Evolutionary conservation across 2,888 invertebrate genomes (phyloP).

Genomic region (Helleia helle): DNA sequence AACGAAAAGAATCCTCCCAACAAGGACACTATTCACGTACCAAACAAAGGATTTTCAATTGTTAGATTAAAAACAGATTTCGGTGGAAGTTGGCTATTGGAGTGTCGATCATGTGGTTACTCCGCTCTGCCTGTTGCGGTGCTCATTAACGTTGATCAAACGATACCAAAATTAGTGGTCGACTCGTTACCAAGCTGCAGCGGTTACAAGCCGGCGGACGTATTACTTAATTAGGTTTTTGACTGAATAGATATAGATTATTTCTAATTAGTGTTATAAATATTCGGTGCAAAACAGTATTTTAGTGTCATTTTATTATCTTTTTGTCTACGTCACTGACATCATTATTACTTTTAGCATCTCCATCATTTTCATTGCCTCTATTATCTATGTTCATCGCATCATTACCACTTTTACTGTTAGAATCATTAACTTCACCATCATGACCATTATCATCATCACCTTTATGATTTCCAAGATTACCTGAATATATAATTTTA

Average conservation of each 20-base stretch:
- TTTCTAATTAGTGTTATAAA: too few relatives aligned
- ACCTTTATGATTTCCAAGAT: too few relatives aligned
- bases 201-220: slow-evolving; percentile 60
- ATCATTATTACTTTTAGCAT: too few relatives aligned
- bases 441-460: too few relatives aligned
- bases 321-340: too few relatives aligned
- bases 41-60: slow-evolving; percentile 76
- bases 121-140: slow-evolving; percentile 58
- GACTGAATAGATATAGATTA: slow-evolving; percentile 9
- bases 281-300: too few relatives aligned
- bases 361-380: too few relatives aligned
- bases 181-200: slow-evolving; percentile 67
- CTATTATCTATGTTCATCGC: too few relatives aligned
- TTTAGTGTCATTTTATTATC: too few relatives aligned
- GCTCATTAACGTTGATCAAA: slow-evolving; percentile 55
- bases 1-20: slow-evolving; percentile 65
- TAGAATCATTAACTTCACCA: too few relatives aligned
- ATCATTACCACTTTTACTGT: too few relatives aligned
- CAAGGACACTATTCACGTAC: slow-evolving; percentile 77
- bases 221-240: slow-evolving; percentile 41
- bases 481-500: too few relatives aligned
- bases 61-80: slow-evolving; percentile 69
- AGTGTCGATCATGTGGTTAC: slow-evolving; percentile 54
- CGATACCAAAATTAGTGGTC: slow-evolving; percentile 53
- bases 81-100: slow-evolving; percentile 67